A percentile compares a stretch with the other conserved stretches of the same genome.
These are phyloP conservation scores for Archips crataeganus DNA, from an alignment of 2,888 invertebrate species.

Conservation along the genomic window DNA sequence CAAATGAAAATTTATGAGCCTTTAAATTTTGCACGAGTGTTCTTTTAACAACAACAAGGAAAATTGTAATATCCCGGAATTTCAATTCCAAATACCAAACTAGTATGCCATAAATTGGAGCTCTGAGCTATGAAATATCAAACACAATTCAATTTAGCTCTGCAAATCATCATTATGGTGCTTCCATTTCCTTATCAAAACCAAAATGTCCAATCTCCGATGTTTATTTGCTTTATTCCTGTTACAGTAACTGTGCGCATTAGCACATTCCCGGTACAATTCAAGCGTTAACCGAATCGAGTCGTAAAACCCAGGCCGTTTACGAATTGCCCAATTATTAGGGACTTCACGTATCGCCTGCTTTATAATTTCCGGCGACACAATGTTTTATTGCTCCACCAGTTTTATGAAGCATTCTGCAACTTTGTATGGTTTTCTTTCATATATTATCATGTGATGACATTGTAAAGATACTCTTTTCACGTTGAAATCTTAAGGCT, in stretches of 20 bases:
- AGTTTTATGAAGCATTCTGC: conserved; percentile 35
- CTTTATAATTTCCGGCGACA: conserved; percentile 39
- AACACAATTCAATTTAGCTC: no score
- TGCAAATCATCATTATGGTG: no score
- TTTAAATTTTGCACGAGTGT: no score
- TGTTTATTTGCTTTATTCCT: not conserved
- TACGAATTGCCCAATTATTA: conserved; percentile 34
- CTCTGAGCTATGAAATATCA: no score
- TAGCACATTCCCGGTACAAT: conserved; percentile 13
- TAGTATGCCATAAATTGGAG: no score
- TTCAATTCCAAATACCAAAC: no score
- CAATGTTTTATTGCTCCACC: conserved; percentile 26
- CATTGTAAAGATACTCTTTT: not conserved
- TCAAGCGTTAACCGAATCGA: conserved; percentile 16
- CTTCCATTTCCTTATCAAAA: not conserved
- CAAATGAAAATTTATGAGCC: no score
- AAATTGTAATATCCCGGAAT: no score
- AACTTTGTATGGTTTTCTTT: conserved; percentile 33
- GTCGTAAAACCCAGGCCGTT: conserved; percentile 31
- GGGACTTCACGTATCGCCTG: conserved; percentile 38
- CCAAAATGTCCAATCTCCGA: not conserved
- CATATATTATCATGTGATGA: not conserved
- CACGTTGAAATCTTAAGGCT: no score
- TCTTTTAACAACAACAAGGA: no score
- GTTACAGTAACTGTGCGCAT: conserved; percentile 1